Evolutionary conservation across 2,113 vertebrate genomes (phyloP).

Genomic region (Dromaius novaehollandiae): DNA sequence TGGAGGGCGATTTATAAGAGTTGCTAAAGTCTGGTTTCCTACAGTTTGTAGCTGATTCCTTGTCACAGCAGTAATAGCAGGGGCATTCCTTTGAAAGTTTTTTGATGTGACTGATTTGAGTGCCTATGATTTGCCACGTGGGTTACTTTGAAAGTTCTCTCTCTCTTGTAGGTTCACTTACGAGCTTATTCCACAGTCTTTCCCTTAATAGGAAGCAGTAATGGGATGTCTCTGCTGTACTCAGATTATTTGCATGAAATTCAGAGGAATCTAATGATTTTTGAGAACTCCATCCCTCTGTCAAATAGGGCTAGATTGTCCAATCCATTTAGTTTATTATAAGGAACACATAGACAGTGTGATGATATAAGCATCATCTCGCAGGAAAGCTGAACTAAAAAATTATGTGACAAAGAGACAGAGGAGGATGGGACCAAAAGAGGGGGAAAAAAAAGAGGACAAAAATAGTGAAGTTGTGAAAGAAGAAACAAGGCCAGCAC

Average conservation of each 20-base stretch:
- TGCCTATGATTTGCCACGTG: neutral
- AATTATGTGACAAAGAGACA: neutral
- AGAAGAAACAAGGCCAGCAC: neutral
- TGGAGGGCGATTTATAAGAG: neutral
- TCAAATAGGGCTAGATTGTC: accelerated
- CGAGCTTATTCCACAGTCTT: neutral
- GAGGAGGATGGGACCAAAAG: neutral
- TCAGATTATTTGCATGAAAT: neutral
- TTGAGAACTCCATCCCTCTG: too few species aligned
- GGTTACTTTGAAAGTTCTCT: accelerated
- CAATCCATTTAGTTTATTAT: neutral
- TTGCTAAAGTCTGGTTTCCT: neutral
- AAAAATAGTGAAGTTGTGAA: neutral
- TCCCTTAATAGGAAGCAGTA: neutral
- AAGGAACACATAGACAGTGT: neutral
- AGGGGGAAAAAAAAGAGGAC: neutral
- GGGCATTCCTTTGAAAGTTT: neutral
- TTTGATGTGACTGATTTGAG: neutral
- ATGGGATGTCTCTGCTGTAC: neutral
- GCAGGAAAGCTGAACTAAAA: neutral
- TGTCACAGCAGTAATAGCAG: neutral
- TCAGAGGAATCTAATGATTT: neutral
- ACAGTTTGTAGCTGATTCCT: neutral
- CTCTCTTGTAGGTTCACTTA: accelerated
- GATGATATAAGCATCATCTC: neutral